Percentiles rank a stretch among this genome's conserved stretches.
phyloP scores from a whole-genome alignment of 2,113 vertebrate species.

The Pangasianodon gigas region DNA sequence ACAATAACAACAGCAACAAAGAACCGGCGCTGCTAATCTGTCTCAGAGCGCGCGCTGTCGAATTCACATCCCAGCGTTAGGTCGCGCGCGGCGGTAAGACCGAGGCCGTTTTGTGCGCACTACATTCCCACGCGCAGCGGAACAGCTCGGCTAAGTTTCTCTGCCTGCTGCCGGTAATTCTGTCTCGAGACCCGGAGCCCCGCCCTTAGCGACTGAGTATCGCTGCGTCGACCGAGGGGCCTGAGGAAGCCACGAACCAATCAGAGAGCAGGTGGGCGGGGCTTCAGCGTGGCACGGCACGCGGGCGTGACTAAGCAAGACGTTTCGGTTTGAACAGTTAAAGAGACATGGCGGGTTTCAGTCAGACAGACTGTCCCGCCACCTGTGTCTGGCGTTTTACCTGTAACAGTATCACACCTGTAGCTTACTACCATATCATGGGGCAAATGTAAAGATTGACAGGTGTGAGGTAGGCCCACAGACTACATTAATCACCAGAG shows the following conservation, averaged over 20 bases:
- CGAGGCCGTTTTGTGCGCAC: conserved; percentile 57
- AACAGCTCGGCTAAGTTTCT: conserved; percentile 71
- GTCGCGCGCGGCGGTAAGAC: conserved; percentile 40
- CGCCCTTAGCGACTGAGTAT: conserved; percentile 68
- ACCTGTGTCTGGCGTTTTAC: neutral
- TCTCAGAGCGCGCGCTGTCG: neutral
- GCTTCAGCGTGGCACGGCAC: conserved; percentile 51
- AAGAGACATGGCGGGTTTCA: conserved; percentile 15
- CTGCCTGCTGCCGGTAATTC: conserved; percentile 70
- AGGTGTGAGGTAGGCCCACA: too few relatives aligned
- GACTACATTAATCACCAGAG: too few relatives aligned
- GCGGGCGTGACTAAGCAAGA: conserved; percentile 64
- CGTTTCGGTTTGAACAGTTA: conserved; percentile 34
- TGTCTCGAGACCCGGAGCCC: conserved; percentile 68
- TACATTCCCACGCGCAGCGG: conserved; percentile 69
- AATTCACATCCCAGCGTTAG: conserved; percentile 28
- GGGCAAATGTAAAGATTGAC: too few relatives aligned
- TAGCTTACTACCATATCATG: neutral
- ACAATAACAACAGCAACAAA: neutral
- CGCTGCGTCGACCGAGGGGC: conserved; percentile 53
- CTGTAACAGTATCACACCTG: neutral
- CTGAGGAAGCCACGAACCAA: conserved; percentile 60
- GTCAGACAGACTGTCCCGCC: neutral
- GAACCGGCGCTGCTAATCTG: neutral
- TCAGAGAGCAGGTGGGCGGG: conserved; percentile 58